These are phyloP conservation scores for Stigmatopora argus DNA, from an alignment of 2,113 vertebrate species.

Conservation along the genomic window DNA sequence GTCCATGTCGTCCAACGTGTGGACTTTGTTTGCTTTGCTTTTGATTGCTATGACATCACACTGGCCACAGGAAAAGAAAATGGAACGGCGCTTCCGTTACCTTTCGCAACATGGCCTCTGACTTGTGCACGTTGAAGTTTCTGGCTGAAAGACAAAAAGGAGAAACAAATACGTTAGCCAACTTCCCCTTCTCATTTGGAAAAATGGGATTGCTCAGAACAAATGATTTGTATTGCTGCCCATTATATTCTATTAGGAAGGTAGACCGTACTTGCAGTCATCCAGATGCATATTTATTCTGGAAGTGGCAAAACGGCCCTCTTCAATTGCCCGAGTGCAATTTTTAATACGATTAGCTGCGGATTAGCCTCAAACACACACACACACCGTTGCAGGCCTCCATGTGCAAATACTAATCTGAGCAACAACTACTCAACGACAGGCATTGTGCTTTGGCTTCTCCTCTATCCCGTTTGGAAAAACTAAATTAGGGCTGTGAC, in stretches of 20 bases:
- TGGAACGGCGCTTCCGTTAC: constrained; percentile 53
- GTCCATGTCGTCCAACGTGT: no score
- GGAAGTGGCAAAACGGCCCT: not conserved
- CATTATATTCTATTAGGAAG: no score
- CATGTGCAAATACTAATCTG: constrained; percentile 9
- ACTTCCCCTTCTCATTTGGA: not conserved
- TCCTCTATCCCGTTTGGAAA: not conserved
- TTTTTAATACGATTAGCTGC: constrained; percentile 59
- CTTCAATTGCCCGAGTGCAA: constrained; percentile 10
- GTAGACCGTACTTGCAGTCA: no score
- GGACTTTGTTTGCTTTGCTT: constrained; percentile 10
- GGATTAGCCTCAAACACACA: constrained; percentile 43
- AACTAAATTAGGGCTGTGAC: no score
- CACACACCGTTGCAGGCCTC: constrained; percentile 7
- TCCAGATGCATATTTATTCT: not conserved
- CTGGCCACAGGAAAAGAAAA: no score
- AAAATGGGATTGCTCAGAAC: no score
- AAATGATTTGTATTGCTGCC: no score
- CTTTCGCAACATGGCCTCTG: constrained; percentile 92
- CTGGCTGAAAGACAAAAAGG: constrained; percentile 73
- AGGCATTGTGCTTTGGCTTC: not conserved
- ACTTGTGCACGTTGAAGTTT: constrained; percentile 85
- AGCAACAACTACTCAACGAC: constrained; percentile 14
- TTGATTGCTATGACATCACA: constrained; percentile 8
- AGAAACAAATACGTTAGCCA: not conserved